Percentiles rank a stretch among this genome's conserved stretches.
Conservation (phyloP, 1,140 invertebrate genomes). For the Mesaphorura yosii region DNA sequence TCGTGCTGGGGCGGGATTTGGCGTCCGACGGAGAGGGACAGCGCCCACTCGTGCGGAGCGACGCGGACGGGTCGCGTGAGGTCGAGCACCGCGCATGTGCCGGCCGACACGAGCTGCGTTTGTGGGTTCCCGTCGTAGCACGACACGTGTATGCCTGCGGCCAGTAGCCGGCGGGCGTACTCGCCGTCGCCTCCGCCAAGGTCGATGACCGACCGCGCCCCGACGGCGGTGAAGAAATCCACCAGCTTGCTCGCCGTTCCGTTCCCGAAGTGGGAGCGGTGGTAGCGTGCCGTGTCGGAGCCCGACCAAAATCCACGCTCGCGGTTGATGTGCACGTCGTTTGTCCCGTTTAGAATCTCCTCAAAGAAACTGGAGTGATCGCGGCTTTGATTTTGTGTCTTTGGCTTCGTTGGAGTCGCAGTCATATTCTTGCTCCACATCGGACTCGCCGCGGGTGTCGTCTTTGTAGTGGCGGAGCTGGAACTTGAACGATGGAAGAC, state of each 20-base stretch:
- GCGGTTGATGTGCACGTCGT: too few relatives aligned
- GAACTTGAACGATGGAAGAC: too few relatives aligned
- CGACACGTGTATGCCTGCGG: not conserved
- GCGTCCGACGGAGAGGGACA: too few relatives aligned
- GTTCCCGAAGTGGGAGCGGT: not conserved
- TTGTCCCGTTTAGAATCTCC: too few relatives aligned
- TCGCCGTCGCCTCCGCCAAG: slow-evolving; percentile 1
- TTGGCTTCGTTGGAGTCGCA: too few relatives aligned
- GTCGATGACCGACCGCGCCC: not conserved
- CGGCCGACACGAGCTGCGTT: not conserved
- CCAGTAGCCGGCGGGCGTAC: not conserved
- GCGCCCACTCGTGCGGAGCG: too few relatives aligned
- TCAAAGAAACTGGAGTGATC: too few relatives aligned
- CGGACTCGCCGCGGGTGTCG: too few relatives aligned
- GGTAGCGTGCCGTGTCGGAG: not conserved
- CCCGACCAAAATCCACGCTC: slow-evolving; percentile 2
- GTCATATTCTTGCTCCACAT: too few relatives aligned
- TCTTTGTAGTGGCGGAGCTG: too few relatives aligned
- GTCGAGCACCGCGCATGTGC: not conserved
- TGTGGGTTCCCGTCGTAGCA: slow-evolving; percentile 10
- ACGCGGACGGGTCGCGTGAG: not conserved
- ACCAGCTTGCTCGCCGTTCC: not conserved
- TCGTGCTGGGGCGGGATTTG: too few relatives aligned
- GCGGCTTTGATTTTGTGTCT: too few relatives aligned
- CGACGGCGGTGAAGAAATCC: slow-evolving; percentile 1